These are phyloP conservation scores for Tuberolachnus salignus DNA, from an alignment of 2,888 invertebrate species.

Conservation along the genomic window DNA sequence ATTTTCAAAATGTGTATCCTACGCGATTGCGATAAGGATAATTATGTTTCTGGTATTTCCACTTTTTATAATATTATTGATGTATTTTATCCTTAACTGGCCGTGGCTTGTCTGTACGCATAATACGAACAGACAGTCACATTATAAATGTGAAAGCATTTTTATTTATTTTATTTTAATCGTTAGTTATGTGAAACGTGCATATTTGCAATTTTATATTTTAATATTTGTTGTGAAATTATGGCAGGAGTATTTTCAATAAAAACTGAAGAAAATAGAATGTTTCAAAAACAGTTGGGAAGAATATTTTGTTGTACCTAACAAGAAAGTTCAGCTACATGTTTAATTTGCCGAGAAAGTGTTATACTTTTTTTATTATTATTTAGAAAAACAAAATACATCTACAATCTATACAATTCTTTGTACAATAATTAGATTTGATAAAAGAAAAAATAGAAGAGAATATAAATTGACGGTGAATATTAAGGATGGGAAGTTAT, in stretches of 20 bases:
- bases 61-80: neutral
- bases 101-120: neutral
- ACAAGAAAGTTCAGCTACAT: conserved; percentile 18
- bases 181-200: neutral
- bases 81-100: conserved; percentile 26
- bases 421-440: too few relatives aligned
- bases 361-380: too few relatives aligned
- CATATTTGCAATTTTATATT: conserved; percentile 11
- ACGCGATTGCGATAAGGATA: conserved; percentile 4
- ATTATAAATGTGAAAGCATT: neutral
- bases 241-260: conserved; percentile 27
- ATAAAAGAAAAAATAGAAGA: too few relatives aligned
- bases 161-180: conserved; percentile 13
- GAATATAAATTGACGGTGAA: too few relatives aligned
- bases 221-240: conserved; percentile 31
- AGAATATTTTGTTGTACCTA: conserved; percentile 32
- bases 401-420: too few relatives aligned
- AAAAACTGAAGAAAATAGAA: conserved; percentile 21
- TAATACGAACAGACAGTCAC: neutral
- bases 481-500: too few relatives aligned
- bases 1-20: too few relatives aligned
- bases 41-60: conserved; percentile 25
- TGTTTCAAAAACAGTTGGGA: neutral
- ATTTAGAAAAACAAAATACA: too few relatives aligned
- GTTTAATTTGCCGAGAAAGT: conserved; percentile 24